Base-by-base conservation (phyloP, 2,888 invertebrate genomes). In the Microctonus hyperodae region DNA sequence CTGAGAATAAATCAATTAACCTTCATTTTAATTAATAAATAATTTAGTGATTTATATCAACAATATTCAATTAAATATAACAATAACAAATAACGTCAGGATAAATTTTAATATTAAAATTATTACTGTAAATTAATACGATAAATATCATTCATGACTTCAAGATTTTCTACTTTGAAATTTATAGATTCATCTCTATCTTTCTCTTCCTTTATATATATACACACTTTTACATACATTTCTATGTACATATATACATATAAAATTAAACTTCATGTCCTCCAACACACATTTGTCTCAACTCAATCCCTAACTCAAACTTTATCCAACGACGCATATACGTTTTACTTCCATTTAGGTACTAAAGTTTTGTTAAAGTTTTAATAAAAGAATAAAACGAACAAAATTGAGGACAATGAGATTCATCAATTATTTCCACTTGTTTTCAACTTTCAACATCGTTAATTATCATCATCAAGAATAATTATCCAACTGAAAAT, bases 311-410 rank as follows among this genome's bases (percentile, higher is more conserved):
- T 58, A 70, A 72, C 64, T 72, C 69, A 70, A 73, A 73, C 73
- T 72, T 73, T 72, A 70, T 44, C 16, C 70, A n/a, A 69, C 50
- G 31, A 71, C 68, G 69, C 69, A 70, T 73, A 74, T 75, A 74
- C 73, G 74, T 74, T 73, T 74, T 73, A 74, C 74, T 74, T 74
- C 72, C 70, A 73, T 75, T 75, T 72, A 69, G 16, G 7, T 44
- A 44, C 70, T 33, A 62, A 74, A 72, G 70, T 74, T 74, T 70
- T 65, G 57, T 63, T 28, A 31, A 61, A 33, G 28, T 57, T 33
- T 16, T 31, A 31, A 59, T 37, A 58, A 37, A 51, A 59, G 13
- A 51, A 48, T 10, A 55, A 44, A 58, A 58, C 13, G 33, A 33
- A 57, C 7, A 50, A 61, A 53, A 62, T 44, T 44, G 16, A 16